Evolutionary conservation across 2,888 invertebrate genomes (phyloP), one percentile per base, ranked within the genome.

Genomic region (Caenorhabditis sp.): DNA sequence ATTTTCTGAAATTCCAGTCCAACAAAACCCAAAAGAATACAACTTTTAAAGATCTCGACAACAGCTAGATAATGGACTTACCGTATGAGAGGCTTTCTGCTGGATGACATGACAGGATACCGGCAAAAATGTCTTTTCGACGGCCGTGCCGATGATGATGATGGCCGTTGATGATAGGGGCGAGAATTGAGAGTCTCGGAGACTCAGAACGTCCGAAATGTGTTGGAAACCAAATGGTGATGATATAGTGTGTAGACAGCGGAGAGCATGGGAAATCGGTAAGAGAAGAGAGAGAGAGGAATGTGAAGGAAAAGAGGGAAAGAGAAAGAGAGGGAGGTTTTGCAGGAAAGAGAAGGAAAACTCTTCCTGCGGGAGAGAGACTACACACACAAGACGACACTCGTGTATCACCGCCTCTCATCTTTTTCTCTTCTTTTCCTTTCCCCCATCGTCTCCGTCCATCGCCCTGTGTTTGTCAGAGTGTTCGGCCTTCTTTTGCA

Each of bases 51-150:
- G 19, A 47, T 19, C 31, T 58, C 6, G 6, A 16, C 31, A 19
- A 58, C n/a, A n/a, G n/a, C n/a, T 58, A 35, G n/a, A 72, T 56
- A 54, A 80, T 26, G n/a, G 47, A 19, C 73, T 68, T 74, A 82
- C 82, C 82, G 72, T 76, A 82, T 82, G 44, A 82, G 76, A 24
- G 82, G 82, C 41, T 82, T 82, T 72, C 82, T 69, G 59, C 76
- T 82, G 70, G 82, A 82, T 73, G 80, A 80, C 80, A 80, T 80
- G 74, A 35, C 70, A 56, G 70, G 41, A 68, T 68, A 68, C 68
- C 68, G 68, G 68, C 38, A 54, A 54, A 31, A 61, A 70, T 63
- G 69, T 63, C 54, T 69, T 70, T 77, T 54, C 68, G 16, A 68
- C 54, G 68, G 26, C n/a, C n/a, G n/a, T n/a, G n/a, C n/a, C 44